Conservation (phyloP, 2,797 vertebrate genomes). For the Aulostomus chinensis region DNA sequence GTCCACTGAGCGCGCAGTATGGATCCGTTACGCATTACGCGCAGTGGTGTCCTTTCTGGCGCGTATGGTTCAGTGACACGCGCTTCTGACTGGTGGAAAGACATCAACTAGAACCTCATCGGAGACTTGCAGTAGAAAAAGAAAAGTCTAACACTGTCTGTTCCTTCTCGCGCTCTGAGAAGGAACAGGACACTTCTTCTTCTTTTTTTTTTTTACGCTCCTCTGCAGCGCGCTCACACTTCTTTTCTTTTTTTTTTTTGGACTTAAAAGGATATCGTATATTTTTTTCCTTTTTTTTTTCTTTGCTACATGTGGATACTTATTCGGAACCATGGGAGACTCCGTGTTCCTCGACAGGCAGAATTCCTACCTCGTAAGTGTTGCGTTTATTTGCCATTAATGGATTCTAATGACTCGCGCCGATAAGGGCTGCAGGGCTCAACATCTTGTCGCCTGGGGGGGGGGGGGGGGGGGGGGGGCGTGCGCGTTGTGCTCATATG, state of each 20-base stretch:
- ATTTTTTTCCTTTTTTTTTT: constrained; percentile 14
- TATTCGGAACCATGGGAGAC: constrained; percentile 75
- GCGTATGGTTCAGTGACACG: constrained; percentile 35
- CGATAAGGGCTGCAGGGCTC: constrained; percentile 6
- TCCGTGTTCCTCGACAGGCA: constrained; percentile 83
- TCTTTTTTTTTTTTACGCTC: not conserved
- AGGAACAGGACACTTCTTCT: constrained; percentile 9
- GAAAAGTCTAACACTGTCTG: not conserved
- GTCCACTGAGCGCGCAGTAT: constrained; percentile 59
- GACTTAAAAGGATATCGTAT: constrained; percentile 43
- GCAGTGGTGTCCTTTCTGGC: constrained; percentile 43
- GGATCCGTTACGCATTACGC: constrained; percentile 70
- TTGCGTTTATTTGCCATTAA: constrained; percentile 16
- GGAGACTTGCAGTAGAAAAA: not conserved
- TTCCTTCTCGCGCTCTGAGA: not conserved
- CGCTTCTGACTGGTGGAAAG: constrained; percentile 19
- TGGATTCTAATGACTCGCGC: constrained; percentile 1
- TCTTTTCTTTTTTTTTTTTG: constrained; percentile 4
- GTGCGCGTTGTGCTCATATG: not conserved
- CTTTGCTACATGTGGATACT: constrained; percentile 75
- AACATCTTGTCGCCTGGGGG: too few relatives aligned
- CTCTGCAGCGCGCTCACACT: constrained; percentile 5
- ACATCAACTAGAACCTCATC: not conserved
- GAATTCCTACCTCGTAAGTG: constrained; percentile 81
- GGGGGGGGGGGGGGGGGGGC: not conserved